Evolutionary conservation across 92 coral and sea anemone species (phyloP).

Genomic region (Montipora capitata): DNA sequence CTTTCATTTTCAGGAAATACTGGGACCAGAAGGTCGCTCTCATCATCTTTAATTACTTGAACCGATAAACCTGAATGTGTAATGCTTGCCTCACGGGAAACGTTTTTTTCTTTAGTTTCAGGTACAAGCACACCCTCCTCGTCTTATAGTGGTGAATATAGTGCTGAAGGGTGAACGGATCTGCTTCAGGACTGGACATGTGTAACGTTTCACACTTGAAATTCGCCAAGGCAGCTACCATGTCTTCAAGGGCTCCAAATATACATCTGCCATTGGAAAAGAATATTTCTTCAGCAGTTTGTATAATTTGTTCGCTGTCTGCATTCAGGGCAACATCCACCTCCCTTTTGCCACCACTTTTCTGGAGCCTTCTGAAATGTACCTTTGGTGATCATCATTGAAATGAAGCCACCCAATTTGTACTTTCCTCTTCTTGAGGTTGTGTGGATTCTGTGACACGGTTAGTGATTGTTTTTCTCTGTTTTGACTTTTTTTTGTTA

Average conservation of each 20-base stretch:
- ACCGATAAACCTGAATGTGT: background rate
- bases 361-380: background rate
- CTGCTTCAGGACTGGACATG: background rate
- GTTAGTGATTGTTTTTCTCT: background rate
- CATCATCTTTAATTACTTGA: background rate
- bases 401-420: constrained; percentile 2
- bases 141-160: background rate
- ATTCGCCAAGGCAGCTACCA: background rate
- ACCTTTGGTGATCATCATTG: background rate
- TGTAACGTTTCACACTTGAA: background rate
- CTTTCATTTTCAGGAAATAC: background rate
- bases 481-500: constrained; percentile 1
- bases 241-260: background rate
- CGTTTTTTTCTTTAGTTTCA: background rate
- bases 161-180: no score
- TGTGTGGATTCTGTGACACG: background rate
- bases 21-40: background rate
- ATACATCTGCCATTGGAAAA: background rate
- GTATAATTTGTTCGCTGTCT: background rate
- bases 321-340: background rate
- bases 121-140: constrained; percentile 10
- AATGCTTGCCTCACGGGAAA: no score
- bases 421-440: background rate
- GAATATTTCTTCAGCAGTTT: background rate
- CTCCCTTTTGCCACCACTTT: background rate